Base-by-base conservation (phyloP, 2,888 invertebrate species). In the Cephalotes varians region DNA sequence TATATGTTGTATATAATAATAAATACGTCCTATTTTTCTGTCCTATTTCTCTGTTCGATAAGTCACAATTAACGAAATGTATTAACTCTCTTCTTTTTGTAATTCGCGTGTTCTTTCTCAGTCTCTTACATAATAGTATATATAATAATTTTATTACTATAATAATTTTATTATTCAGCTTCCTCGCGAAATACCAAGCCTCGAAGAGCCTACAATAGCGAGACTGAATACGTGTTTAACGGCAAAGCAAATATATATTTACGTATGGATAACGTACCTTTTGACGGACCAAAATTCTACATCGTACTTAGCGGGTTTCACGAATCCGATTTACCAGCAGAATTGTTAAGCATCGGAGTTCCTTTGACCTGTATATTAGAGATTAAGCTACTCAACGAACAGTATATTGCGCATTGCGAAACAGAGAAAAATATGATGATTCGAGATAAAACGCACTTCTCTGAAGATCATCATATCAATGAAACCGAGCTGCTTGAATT, bases 241-340 rank as follows among this genome's bases (percentile, higher is more conserved):
- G 49, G 44, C 31, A 89, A 86, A 60, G 95, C 95, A 86, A 95
- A 95, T 86, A 96, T 96, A 5, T 92, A 91, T 40, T 94, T 96
- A 15, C 94, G 28, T 86, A 94, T 96, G 3, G 95, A 96, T 80
- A 96, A 96, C 85, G 95, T 94, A 85, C 96, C 96, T 0, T 85
- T 89, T 18, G 95, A 95, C 83, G 96, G 96, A 1, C 96, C 96
- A 0, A 95, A 96, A 86, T 90, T 96, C 21, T 96, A 96, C 85
- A 93, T 96, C 10, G 95, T 95, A 44, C 88, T 96, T 0, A 95
- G 95, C 1, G 96, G 96, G 0, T 96, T 96, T 91, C 88, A 90
- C 51, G 91, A 94, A 77, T 87, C 91, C 0, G 81, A 87, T 9
- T 72, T 94, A 31, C 90, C 91, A 0, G 44, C 65, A 21, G 91